Base-by-base conservation (phyloP, 2,797 vertebrate genomes). In the Bryconaethiops microstoma region DNA sequence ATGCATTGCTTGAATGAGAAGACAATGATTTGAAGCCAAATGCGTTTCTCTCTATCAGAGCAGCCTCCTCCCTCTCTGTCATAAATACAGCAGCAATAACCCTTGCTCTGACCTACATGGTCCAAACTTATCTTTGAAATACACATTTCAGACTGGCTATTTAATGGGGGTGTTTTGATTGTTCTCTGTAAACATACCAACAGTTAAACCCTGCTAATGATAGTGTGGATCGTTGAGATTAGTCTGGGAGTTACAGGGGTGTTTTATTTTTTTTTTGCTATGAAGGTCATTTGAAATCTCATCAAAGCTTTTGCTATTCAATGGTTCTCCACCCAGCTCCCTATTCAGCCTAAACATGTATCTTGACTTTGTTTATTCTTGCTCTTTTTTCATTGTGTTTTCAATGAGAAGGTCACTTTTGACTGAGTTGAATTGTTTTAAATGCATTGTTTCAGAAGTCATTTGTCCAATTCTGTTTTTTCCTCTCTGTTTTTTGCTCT, bases 141-240 rank as follows among this genome's bases (percentile, higher is more conserved):
- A 86, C 87, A 86, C 84, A 87, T 90, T 87, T 82, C 65, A 70
- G 77, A 69, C 77, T 67, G 50, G 73, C 70, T 85, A 70, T 59
- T 86, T 69, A 52, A 75, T 35, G 39, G 23, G 69, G 84, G 74
- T n/a, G 39, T 74, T 74, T 74, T 60, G 72, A 67, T 81, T 85
- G 85, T 86, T 86, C 86, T 83, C 83, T 5, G 62, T 82, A 77
- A 67, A 71, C 50, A 62, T 48, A 89, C 68, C 77, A 83, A 86
- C 90, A 78, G 83, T 60, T 57, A 48, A 13, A 57, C 82, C 87
- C 85, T 84, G 88, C 80, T 79, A 84, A 86, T 19, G 81, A 84
- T 76, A 86, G 71, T 88, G 89, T 86, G 85, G 88, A 88, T 86
- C 75, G 74, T 89, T 87, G 83, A 75, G 87, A 92, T 91, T 90